Conservation (phyloP, 2,797 vertebrate genomes). For the Todus mexicanus region DNA sequence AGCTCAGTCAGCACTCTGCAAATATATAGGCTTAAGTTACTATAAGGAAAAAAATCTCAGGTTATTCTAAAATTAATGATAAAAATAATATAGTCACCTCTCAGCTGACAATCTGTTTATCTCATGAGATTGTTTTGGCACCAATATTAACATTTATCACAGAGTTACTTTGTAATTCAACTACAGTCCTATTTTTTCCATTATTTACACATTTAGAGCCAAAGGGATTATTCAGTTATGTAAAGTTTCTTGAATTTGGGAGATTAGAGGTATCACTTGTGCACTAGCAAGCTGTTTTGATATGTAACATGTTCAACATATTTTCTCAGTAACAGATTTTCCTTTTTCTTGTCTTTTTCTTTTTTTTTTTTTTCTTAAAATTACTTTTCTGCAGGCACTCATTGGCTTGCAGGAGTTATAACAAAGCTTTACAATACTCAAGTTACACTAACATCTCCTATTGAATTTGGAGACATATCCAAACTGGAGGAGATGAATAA, state of each 20-base stretch:
- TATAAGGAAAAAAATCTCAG: rapidly evolving
- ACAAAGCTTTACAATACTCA: slow-evolving; percentile 58
- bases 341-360: background rate
- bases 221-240: background rate
- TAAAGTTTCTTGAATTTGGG: background rate
- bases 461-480: slow-evolving; percentile 74
- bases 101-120: background rate
- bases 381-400: slow-evolving; percentile 64
- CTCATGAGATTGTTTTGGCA: background rate
- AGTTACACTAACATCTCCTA: slow-evolving; percentile 69
- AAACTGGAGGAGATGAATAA: slow-evolving; percentile 68
- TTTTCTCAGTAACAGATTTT: background rate
- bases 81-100: background rate
- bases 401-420: slow-evolving; percentile 76
- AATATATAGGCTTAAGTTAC: background rate
- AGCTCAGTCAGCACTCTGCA: background rate
- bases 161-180: background rate
- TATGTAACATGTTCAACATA: background rate
- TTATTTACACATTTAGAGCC: background rate
- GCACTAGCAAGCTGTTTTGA: background rate
- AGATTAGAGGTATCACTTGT: background rate
- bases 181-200: background rate
- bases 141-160: background rate
- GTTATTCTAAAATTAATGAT: background rate
- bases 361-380: background rate